phyloP scores from a whole-genome alignment of 2,888 invertebrate species.

The Chrysolina oricalcia region DNA sequence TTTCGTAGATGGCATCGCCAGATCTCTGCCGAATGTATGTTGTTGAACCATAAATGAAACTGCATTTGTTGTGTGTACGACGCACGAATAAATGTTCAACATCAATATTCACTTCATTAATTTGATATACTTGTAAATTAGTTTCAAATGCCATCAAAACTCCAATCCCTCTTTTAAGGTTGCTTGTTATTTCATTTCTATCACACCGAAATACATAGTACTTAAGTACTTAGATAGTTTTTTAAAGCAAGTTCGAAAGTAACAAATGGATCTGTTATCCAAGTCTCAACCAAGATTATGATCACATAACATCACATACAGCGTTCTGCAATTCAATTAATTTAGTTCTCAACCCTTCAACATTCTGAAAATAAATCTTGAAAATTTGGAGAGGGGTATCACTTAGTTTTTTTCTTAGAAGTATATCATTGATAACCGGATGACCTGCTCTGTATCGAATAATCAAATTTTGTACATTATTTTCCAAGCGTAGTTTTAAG shows the following conservation, averaged over 20 bases:
- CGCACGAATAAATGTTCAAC: conserved; percentile 25
- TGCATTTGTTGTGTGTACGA: conserved; percentile 10
- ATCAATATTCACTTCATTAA: conserved; percentile 11
- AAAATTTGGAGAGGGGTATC: conserved; percentile 2
- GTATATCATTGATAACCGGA: conserved; percentile 19
- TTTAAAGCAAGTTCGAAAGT: not conserved
- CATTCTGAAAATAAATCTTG: conserved; percentile 30
- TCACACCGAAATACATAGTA: conserved; percentile 25
- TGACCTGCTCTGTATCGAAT: conserved; percentile 29
- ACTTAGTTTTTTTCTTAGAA: conserved; percentile 19
- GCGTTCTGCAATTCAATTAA: conserved; percentile 41
- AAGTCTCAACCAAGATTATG: conserved; percentile 29
- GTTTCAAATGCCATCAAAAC: conserved; percentile 15
- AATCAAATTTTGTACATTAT: conserved; percentile 18
- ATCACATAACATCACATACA: conserved; percentile 33
- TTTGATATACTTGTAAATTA: conserved; percentile 3
- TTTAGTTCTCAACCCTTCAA: conserved; percentile 35
- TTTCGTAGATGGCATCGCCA: conserved; percentile 6
- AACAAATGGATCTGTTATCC: conserved; percentile 2
- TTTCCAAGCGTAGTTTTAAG: conserved; percentile 26
- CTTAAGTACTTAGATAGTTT: too few relatives aligned
- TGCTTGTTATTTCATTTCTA: conserved; percentile 16
- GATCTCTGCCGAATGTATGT: not conserved
- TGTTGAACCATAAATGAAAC: conserved; percentile 14
- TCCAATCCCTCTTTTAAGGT: conserved; percentile 8